These are phyloP conservation scores for Actinia equina DNA, from an alignment of 64 coral and sea anemone species.

Conservation along the genomic window DNA sequence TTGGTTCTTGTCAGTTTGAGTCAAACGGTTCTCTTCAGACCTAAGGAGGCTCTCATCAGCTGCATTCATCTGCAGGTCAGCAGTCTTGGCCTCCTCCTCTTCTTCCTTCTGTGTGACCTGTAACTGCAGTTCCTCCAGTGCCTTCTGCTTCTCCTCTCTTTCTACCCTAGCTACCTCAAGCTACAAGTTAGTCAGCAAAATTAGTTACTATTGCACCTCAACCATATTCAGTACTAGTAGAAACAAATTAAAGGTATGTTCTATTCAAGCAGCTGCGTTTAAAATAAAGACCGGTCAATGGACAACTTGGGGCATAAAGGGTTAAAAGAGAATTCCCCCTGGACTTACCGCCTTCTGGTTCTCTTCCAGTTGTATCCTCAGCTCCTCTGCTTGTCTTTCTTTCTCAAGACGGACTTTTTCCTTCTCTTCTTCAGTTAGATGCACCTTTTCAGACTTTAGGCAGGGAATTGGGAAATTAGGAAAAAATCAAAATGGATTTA, in stretches of 20 bases:
- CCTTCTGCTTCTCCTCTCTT: not conserved
- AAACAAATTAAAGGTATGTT: too few relatives aligned
- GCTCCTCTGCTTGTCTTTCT: not conserved
- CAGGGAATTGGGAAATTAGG: too few relatives aligned
- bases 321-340: too few relatives aligned
- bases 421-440: not conserved
- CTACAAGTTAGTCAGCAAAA: not conserved
- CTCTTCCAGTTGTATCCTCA: not conserved
- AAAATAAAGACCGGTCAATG: too few relatives aligned
- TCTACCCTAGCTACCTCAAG: not conserved
- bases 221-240: too few relatives aligned
- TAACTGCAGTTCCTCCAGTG: not conserved
- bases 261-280: too few relatives aligned
- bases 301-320: too few relatives aligned
- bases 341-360: not conserved
- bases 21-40: not conserved
- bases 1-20: constrained; percentile 7
- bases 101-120: not conserved
- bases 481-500: too few relatives aligned
- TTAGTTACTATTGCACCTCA: too few relatives aligned
- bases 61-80: not conserved
- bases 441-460: too few relatives aligned
- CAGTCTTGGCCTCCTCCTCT: not conserved
- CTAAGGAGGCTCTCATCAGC: not conserved
- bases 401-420: not conserved